Conservation (phyloP, 2,888 invertebrate species). For the Lampropteryx suffumata region DNA sequence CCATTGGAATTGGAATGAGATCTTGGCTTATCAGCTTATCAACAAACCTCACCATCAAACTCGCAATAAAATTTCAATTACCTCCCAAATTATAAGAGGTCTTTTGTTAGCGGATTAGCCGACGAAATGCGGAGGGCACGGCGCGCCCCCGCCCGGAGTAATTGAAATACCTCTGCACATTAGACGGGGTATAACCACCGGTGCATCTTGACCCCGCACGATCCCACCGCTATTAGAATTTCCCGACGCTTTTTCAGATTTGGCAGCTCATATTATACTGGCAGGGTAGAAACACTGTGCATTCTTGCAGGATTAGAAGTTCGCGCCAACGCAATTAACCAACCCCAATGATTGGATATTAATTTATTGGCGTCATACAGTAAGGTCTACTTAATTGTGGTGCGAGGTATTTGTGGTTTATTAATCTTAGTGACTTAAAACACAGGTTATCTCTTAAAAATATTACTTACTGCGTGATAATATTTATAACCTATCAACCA, state of each 20-base stretch:
- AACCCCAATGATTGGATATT: constrained; percentile 63
- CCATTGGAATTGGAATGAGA: constrained; percentile 8
- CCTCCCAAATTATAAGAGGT: constrained; percentile 52
- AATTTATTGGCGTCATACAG: constrained; percentile 58
- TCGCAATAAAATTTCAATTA: constrained; percentile 67
- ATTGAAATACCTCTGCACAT: constrained; percentile 64
- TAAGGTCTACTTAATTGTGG: constrained; percentile 28
- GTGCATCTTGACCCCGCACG: constrained; percentile 17
- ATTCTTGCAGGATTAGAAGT: constrained; percentile 60
- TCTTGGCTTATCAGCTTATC: constrained; percentile 25
- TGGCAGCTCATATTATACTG: constrained; percentile 31
- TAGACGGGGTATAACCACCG: constrained; percentile 46
- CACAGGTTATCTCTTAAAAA: background rate
- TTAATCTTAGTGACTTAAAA: background rate
- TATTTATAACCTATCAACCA: too few species aligned
- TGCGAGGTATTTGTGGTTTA: constrained; percentile 14
- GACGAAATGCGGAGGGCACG: constrained; percentile 48
- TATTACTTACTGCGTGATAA: too few species aligned
- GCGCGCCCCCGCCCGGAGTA: constrained; percentile 42
- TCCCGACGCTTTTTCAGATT: constrained; percentile 16
- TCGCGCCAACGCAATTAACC: constrained; percentile 58
- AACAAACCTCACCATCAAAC: constrained; percentile 39
- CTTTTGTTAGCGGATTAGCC: constrained; percentile 65
- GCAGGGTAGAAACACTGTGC: constrained; percentile 38
- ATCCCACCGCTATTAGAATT: constrained; percentile 11